Evolutionary conservation across 2,113 vertebrate species (phyloP).

Genomic region (Coregonus clupeaformis): DNA sequence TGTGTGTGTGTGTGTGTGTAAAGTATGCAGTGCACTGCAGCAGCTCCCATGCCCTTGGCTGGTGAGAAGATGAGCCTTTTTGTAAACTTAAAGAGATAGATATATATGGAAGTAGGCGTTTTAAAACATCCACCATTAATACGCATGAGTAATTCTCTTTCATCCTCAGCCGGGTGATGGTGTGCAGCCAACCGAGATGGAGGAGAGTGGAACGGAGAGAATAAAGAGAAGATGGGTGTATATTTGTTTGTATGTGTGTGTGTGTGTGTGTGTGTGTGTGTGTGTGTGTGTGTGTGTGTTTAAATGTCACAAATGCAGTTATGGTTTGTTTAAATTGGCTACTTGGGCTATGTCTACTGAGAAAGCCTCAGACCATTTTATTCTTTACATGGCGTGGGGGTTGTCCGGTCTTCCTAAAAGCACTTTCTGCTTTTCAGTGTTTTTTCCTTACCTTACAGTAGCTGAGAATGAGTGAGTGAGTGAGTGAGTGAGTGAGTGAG

Average conservation of each 20-base stretch:
- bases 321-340: not conserved
- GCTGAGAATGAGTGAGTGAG: not conserved
- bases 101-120: constrained; percentile 32
- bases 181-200: constrained; percentile 23
- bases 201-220: not conserved
- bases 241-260: too few relatives aligned
- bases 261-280: too few relatives aligned
- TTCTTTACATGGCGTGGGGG: not conserved
- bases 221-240: too few relatives aligned
- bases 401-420: constrained; percentile 1
- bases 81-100: not conserved
- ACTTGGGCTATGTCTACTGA: not conserved
- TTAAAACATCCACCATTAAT: constrained; percentile 39
- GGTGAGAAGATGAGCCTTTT: constrained; percentile 3
- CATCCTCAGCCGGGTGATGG: constrained; percentile 39
- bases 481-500: not conserved
- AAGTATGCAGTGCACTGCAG: not conserved
- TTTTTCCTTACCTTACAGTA: not conserved
- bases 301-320: constrained; percentile 13
- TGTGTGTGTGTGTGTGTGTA: not conserved
- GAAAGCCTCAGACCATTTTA: not conserved
- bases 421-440: not conserved
- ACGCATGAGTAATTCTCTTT: constrained; percentile 53
- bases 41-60: constrained; percentile 27
- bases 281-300: not conserved